Evolutionary conservation across 2,113 vertebrate species (phyloP).

Genomic region (Phrynocephalus versicolor): DNA sequence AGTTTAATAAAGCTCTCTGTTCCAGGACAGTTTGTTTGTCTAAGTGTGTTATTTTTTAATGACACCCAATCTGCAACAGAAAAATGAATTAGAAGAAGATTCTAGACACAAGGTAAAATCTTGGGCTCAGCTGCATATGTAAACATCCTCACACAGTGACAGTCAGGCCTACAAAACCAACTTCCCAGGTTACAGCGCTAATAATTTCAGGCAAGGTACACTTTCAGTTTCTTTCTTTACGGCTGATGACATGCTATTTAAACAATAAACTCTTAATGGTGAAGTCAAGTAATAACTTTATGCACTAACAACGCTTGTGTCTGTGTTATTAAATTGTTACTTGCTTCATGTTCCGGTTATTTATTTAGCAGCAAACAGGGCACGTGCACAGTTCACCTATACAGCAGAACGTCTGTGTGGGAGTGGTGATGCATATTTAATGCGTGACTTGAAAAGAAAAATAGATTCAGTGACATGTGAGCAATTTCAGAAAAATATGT

Average conservation of each 20-base stretch:
- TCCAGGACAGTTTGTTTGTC: too few relatives aligned
- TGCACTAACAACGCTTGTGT: slow-evolving; percentile 4
- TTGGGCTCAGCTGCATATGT: background rate
- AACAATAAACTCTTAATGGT: background rate
- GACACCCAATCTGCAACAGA: too few relatives aligned
- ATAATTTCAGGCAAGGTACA: background rate
- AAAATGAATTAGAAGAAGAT: background rate
- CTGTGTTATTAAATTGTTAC: background rate
- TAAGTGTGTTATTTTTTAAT: too few relatives aligned
- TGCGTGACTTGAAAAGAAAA: slow-evolving; percentile 57
- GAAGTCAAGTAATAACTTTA: background rate
- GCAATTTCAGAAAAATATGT: slow-evolving; percentile 51
- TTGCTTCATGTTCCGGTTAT: slow-evolving; percentile 4
- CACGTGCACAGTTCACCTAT: slow-evolving; percentile 19
- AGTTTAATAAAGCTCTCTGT: too few relatives aligned
- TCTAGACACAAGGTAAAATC: background rate
- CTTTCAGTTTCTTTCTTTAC: background rate
- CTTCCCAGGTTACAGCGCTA: background rate
- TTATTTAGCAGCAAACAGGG: slow-evolving; percentile 38
- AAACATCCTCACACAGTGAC: background rate
- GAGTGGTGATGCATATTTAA: slow-evolving; percentile 49
- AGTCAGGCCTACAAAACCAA: background rate
- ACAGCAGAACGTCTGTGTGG: slow-evolving; percentile 28
- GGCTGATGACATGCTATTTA: background rate
- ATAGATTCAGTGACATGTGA: slow-evolving; percentile 39